A percentile compares a stretch with the other conserved stretches of the same genome.
Evolutionary conservation across 2,797 vertebrate species (phyloP).

Genomic region (Fratercula arctica): DNA sequence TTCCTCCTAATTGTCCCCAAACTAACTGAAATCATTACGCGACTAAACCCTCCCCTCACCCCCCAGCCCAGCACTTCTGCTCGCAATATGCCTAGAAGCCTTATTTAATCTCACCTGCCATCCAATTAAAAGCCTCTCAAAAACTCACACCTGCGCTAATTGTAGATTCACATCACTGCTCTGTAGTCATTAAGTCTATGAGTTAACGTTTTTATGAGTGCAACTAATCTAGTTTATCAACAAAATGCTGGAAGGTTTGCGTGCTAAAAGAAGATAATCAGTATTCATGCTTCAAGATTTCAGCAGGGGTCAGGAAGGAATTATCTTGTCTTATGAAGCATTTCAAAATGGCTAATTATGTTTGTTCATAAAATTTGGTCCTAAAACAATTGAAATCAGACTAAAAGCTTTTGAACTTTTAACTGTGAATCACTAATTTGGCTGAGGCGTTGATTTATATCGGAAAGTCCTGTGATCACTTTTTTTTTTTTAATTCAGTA

Average conservation of each 20-base stretch:
- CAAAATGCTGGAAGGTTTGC: conserved; percentile 6
- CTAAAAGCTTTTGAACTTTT: conserved; percentile 19
- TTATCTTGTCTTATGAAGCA: conserved; percentile 47
- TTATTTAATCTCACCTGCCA: conserved; percentile 43
- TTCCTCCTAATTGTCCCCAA: background rate
- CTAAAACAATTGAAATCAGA: background rate
- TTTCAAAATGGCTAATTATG: conserved; percentile 45
- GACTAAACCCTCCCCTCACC: background rate
- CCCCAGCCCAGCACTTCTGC: background rate
- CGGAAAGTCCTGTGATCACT: background rate
- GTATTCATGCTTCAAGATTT: background rate
- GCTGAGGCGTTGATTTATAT: background rate
- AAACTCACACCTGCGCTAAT: conserved; percentile 44
- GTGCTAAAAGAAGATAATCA: background rate
- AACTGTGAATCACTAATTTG: background rate
- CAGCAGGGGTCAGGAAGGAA: conserved; percentile 55
- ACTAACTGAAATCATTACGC: background rate
- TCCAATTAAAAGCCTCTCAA: conserved; percentile 49
- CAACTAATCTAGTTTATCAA: conserved; percentile 50
- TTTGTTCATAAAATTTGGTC: conserved; percentile 24
- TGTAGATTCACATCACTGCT: conserved; percentile 41
- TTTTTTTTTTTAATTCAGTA: background rate
- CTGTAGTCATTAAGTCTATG: conserved; percentile 16
- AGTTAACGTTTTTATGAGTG: conserved; percentile 30
- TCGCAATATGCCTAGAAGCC: background rate